Conservation (phyloP, 2,113 vertebrate genomes). For the Stictonetta naevosa region DNA sequence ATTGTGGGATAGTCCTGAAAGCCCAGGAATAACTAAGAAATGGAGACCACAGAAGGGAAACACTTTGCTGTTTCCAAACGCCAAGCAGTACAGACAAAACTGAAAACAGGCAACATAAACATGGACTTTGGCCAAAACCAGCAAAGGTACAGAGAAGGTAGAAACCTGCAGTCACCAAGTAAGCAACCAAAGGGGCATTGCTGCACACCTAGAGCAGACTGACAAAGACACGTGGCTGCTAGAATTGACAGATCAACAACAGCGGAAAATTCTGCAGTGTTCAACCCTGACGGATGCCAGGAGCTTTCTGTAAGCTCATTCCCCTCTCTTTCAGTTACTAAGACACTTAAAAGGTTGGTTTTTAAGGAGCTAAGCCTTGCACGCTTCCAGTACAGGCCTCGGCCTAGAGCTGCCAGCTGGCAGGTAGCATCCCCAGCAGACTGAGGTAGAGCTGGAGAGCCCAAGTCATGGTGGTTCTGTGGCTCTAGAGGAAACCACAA, state of each 20-base stretch:
- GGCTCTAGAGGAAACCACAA: not conserved
- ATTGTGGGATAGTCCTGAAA: fast-evolving
- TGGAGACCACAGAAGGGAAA: no score
- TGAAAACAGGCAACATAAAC: not conserved
- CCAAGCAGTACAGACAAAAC: not conserved
- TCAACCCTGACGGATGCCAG: not conserved
- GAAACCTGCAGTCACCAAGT: not conserved
- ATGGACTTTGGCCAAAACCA: not conserved
- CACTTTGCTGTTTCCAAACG: not conserved
- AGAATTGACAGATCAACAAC: not conserved
- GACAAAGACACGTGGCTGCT: no score
- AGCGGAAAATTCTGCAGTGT: not conserved
- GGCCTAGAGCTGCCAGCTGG: not conserved
- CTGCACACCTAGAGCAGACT: fast-evolving
- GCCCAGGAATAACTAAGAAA: not conserved
- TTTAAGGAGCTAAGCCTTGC: not conserved
- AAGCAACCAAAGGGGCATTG: no score
- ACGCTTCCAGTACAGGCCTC: not conserved
- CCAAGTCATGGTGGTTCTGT: fast-evolving
- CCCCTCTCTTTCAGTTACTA: not conserved
- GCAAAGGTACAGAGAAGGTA: not conserved
- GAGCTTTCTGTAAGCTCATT: not conserved
- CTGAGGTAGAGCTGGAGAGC: not conserved
- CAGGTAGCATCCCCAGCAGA: fast-evolving
- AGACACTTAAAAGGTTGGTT: fast-evolving